Percentiles rank a stretch among this genome's conserved stretches.
Evolutionary conservation across 64 coral and sea anemone genomes (phyloP).

Genomic region (Stylophora pistillata): DNA sequence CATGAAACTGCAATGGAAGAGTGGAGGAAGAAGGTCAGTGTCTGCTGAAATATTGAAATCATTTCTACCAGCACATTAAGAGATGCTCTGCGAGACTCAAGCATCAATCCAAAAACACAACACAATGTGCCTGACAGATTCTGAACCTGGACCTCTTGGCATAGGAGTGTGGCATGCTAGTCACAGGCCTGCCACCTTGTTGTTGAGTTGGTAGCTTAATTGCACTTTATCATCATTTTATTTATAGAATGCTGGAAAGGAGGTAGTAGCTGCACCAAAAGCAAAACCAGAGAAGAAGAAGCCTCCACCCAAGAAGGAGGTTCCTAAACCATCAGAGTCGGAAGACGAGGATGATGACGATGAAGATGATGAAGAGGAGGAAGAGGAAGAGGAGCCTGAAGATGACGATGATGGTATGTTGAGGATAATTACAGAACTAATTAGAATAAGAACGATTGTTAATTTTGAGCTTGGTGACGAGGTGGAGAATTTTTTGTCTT

Average conservation of each 20-base stretch:
- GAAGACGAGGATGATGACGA: constrained; percentile 68
- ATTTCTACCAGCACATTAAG: too few species aligned
- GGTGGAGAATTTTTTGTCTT: too few species aligned
- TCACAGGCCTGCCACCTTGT: too few species aligned
- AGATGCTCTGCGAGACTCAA: too few species aligned
- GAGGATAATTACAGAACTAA: not conserved
- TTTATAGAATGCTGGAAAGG: constrained; percentile 38
- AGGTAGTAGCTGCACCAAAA: not conserved
- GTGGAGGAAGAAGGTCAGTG: constrained; percentile 78
- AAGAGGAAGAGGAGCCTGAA: constrained; percentile 82
- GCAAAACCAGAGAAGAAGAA: constrained; percentile 41
- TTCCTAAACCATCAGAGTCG: constrained; percentile 64
- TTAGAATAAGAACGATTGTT: not conserved
- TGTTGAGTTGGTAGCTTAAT: not conserved
- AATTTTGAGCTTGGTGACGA: not conserved
- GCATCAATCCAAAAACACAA: too few species aligned
- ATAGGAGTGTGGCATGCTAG: too few species aligned
- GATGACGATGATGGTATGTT: constrained; percentile 75
- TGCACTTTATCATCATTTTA: not conserved
- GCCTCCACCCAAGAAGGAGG: constrained; percentile 58
- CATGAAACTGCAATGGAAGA: constrained; percentile 71
- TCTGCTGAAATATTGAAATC: too few species aligned
- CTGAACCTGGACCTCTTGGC: too few species aligned
- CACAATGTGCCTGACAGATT: too few species aligned
- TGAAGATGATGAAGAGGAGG: constrained; percentile 75